Percentiles rank a stretch among this genome's conserved stretches.
phyloP scores from a whole-genome alignment of 1,140 invertebrate species.

The Euglossa dilemma region DNA sequence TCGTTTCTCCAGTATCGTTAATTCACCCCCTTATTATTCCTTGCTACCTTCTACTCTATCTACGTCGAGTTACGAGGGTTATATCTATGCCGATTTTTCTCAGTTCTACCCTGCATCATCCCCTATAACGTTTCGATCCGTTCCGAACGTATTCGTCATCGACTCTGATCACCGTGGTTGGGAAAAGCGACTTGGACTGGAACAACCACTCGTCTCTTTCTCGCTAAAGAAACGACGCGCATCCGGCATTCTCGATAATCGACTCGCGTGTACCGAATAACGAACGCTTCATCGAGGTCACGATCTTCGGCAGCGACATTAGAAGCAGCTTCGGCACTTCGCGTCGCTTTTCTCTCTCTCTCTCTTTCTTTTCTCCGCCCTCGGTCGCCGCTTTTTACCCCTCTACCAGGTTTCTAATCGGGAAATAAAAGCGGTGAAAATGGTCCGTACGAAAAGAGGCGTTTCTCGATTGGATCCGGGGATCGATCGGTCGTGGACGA shows the following conservation, averaged over 20 bases:
- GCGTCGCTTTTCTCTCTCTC: not conserved
- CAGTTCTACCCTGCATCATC: too few species aligned
- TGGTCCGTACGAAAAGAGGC: slow-evolving; percentile 38
- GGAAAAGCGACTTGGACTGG: not conserved
- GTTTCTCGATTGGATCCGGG: slow-evolving; percentile 51
- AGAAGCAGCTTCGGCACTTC: slow-evolving; percentile 24
- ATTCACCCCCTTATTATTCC: not conserved
- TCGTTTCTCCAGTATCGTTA: not conserved
- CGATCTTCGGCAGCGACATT: slow-evolving; percentile 48
- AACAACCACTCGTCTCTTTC: not conserved
- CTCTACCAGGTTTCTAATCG: slow-evolving; percentile 1
- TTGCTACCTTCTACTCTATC: not conserved
- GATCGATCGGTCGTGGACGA: slow-evolving; percentile 56
- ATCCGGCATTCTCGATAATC: slow-evolving; percentile 44
- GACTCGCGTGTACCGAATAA: slow-evolving; percentile 48
- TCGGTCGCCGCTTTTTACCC: not conserved
- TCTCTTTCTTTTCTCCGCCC: not conserved
- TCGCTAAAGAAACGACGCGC: slow-evolving; percentile 35
- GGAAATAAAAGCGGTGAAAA: slow-evolving; percentile 32
- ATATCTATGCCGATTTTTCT: not conserved
- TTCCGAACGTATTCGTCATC: not conserved
- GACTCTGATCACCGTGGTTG: not conserved
- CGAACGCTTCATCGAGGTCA: slow-evolving; percentile 48
- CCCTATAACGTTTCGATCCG: not conserved
- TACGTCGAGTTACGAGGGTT: not conserved